phyloP scores from a whole-genome alignment of 2,888 invertebrate genomes.

The Stenichneumon culpator region DNA sequence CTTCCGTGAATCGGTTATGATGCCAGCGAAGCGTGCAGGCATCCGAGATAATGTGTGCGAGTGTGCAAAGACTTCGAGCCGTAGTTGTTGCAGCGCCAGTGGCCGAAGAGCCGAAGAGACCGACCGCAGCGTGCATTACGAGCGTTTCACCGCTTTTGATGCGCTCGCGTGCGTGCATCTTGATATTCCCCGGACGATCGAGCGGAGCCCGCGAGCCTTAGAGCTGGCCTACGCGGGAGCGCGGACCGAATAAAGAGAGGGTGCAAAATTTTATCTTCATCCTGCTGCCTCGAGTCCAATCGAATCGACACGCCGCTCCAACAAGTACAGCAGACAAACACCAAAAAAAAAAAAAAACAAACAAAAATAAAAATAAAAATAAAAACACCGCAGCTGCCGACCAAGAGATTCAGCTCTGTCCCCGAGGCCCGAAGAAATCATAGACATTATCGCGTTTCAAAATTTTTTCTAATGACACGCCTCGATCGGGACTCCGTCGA shows the following conservation, averaged over 20 bases:
- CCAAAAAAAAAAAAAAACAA: background rate
- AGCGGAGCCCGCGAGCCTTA: conserved; percentile 17
- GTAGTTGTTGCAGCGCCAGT: background rate
- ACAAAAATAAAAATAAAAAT: conserved; percentile 1
- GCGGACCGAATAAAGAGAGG: conserved; percentile 40
- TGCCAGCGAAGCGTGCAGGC: conserved; percentile 76
- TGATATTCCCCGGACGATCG: conserved; percentile 59
- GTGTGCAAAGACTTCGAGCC: conserved; percentile 1
- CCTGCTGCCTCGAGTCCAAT: conserved; percentile 24
- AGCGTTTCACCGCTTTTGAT: conserved; percentile 73
- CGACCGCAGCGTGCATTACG: conserved; percentile 76
- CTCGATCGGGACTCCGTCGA: background rate
- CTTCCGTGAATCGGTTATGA: conserved; percentile 80
- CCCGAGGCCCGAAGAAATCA: conserved; percentile 46
- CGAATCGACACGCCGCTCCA: background rate
- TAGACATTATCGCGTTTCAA: conserved; percentile 49
- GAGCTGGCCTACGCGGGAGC: conserved; percentile 35
- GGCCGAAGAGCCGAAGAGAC: conserved; percentile 65
- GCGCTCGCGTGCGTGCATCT: conserved; percentile 68
- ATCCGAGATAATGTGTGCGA: conserved; percentile 66
- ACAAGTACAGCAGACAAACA: background rate
- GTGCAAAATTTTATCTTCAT: conserved; percentile 31
- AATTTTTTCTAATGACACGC: conserved; percentile 42
- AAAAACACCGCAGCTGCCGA: conserved; percentile 47
- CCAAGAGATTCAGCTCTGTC: conserved; percentile 18